A percentile compares a stretch with the other conserved stretches of the same genome.
Evolutionary conservation across 2,888 invertebrate genomes (phyloP).

Genomic region (Oconnorella tubifera): DNA sequence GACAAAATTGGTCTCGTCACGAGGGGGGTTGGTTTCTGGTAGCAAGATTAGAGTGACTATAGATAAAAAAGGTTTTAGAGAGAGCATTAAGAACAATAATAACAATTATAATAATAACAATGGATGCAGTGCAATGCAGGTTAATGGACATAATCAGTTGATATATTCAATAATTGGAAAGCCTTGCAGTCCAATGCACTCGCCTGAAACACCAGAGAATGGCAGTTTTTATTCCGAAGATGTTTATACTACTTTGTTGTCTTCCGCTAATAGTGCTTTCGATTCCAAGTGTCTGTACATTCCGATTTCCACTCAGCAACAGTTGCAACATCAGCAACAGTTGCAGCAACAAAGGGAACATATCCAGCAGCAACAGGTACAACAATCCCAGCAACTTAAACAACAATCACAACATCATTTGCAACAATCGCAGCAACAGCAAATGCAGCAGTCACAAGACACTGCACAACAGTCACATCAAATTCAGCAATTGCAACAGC

Average conservation of each 20-base stretch:
- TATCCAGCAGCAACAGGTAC: neutral
- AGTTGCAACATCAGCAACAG: too few species aligned
- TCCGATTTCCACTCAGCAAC: too few species aligned
- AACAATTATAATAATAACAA: neutral
- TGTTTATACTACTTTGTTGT: neutral
- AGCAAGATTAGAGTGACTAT: too few species aligned
- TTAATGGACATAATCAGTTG: slow-evolving; percentile 38
- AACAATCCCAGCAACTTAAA: neutral
- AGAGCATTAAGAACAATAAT: slow-evolving; percentile 43
- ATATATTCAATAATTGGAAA: too few species aligned
- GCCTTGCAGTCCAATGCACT: slow-evolving; percentile 67
- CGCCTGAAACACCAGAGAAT: slow-evolving; percentile 82
- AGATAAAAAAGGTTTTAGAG: too few species aligned
- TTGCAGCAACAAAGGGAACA: too few species aligned
- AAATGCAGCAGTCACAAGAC: neutral
- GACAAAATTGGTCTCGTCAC: too few species aligned
- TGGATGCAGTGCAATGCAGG: neutral
- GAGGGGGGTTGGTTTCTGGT: too few species aligned
- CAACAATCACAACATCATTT: neutral
- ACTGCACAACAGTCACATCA: too few species aligned
- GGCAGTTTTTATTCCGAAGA: slow-evolving; percentile 62
- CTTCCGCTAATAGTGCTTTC: neutral
- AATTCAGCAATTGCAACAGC: neutral
- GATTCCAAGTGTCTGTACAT: neutral
- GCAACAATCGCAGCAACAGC: neutral